phyloP scores from a whole-genome alignment of 1,140 invertebrate species.

The Lineus longissimus region DNA sequence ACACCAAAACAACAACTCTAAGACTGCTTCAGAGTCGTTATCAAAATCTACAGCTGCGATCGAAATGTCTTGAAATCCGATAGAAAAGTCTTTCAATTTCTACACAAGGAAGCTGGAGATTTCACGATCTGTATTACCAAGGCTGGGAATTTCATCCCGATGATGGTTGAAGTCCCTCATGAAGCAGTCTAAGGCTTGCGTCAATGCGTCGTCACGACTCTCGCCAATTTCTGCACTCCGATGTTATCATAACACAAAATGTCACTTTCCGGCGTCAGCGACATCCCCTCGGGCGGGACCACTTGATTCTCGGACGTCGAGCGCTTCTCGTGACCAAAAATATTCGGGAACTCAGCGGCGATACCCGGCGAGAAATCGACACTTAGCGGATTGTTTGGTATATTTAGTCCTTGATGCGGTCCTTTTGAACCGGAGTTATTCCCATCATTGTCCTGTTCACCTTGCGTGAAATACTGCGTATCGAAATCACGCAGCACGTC shows the following conservation, averaged over 20 bases:
- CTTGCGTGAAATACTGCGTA: conserved; percentile 6
- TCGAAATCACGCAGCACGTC: conserved; percentile 4
- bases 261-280: neutral
- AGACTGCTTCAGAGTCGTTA: no score
- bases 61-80: no score
- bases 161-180: no score
- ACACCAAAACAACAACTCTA: no score
- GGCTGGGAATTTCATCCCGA: no score
- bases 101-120: no score
- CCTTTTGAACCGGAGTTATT: neutral
- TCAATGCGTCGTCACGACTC: neutral
- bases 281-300: neutral
- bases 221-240: neutral
- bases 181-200: neutral
- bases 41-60: no score
- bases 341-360: neutral
- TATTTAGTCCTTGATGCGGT: neutral
- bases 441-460: neutral
- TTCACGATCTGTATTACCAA: no score
- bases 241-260: neutral
- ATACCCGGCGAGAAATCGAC: neutral
- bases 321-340: neutral
- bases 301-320: neutral
- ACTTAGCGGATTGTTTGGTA: neutral
- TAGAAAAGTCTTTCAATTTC: no score